Evolutionary conservation across 2,888 invertebrate genomes (phyloP), one percentile per base, ranked within the genome.

Genomic region (Cyclophora albipunctata): DNA sequence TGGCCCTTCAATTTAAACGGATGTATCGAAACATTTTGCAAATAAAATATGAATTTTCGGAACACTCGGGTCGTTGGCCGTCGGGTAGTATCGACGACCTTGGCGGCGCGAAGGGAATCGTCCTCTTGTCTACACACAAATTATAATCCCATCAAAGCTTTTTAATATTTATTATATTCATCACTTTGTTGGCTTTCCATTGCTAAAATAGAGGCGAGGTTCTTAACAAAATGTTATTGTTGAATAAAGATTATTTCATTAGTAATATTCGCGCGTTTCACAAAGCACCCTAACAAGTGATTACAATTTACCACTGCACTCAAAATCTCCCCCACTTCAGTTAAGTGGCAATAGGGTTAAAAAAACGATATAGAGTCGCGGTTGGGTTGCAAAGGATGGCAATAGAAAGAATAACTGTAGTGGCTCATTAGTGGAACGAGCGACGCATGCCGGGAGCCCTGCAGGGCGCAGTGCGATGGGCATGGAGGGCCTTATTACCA

Each of bases 401-500:
- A 67, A 63, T 67, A 57, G 62, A 63, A 66, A 64, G 65, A 64
- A 64, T 65, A 65, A 60, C 62, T 70, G 69, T 66, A 70, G 73
- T 63, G 71, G 63, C 78, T 78, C 76, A 78, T 78, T 78, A 78
- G 74, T 59, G 63, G 57, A 66, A 65, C 66, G 67, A 70, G 66
- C 68, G 69, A 69, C 59, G 68, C 74, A 69, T 71, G 66, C 66
- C 60, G 64, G 20, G 53, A 63, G 67, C 63, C 4, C 37, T 5
- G 37, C 4, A 5, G 37, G 37, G 4, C 37, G 5, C 37, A 37
- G 37, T 5, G 54, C 60, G 57, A 60, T 64, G 66, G 60, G 60
- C 58, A 62, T 55, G 57, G 57, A 66, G 69, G 57, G 61, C 60
- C 67, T 70, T 71, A 71, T 71, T 71, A 71, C 57, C 58, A 60